These are phyloP conservation scores for Chaetodon auriga DNA, from an alignment of 2,113 vertebrate genomes.

Conservation along the genomic window DNA sequence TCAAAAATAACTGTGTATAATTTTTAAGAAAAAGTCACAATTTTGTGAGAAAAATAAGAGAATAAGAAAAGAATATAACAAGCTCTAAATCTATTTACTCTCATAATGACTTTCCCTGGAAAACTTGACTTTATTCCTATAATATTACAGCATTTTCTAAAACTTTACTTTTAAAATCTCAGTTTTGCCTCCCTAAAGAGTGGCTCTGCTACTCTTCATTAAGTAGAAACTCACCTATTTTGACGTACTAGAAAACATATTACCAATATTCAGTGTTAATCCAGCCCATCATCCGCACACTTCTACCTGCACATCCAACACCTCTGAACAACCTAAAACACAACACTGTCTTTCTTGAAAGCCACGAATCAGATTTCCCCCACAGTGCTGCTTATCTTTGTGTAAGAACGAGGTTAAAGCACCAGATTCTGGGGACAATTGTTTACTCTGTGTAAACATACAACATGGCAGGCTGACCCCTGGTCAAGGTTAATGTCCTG, in stretches of 20 bases:
- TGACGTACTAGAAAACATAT: background rate
- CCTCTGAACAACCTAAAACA: background rate
- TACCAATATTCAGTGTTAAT: background rate
- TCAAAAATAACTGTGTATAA: too few relatives aligned
- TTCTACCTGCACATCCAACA: background rate
- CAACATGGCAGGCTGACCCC: conserved; percentile 51
- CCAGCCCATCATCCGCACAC: background rate
- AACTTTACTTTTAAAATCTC: background rate
- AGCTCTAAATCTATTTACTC: too few relatives aligned
- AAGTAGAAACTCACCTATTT: too few relatives aligned
- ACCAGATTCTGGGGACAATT: background rate
- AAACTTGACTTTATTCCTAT: background rate
- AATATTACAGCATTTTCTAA: background rate
- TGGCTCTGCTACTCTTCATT: background rate
- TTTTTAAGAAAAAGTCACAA: too few relatives aligned
- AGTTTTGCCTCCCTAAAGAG: background rate
- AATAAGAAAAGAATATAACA: background rate
- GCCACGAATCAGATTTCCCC: background rate
- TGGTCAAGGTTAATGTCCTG: conserved; percentile 39
- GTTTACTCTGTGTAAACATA: conserved; percentile 46
- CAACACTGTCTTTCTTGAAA: background rate
- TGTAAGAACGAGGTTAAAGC: conserved; percentile 9
- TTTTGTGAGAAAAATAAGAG: background rate
- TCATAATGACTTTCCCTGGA: background rate
- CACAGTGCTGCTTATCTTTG: background rate